Evolutionary conservation across 1,140 invertebrate genomes (phyloP), one percentile per base, ranked within the genome.

Genomic region (Drosophila yakuba): DNA sequence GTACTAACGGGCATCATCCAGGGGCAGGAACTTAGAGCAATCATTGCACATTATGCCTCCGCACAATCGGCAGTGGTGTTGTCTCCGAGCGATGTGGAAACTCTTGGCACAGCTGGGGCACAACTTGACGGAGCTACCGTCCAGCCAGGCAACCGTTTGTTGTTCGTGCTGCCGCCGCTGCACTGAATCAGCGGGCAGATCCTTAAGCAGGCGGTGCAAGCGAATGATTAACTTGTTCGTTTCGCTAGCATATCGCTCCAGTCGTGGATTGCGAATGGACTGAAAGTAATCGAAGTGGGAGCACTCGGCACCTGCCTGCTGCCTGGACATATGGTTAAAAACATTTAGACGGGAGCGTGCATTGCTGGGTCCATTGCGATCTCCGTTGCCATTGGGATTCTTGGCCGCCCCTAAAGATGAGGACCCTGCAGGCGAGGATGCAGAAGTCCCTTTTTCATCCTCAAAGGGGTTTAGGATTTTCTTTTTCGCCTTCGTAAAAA

Each of bases 1-100:
- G 0, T 5, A 63, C 96, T 94, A 94, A 98, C 97, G 95, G 61
- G 98, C 98, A 93, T 96, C 95, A 55, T 95, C 93, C 83, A 98
- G 94, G 39, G 96, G 94, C 66, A 99, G 93, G 93, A 98, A 99
- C 71, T 96, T 93, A 14, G 98, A 99, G 92, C 98, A 99, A 76
- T 96, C 95, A 91, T 98, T 95, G 93, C 98, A 99, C 94, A 99
- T 97, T 61, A 99, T 96, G 55, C 96, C 96, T 1, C 99, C 98
- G 94, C 98, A 99, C 5, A 99, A 93, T 74, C 98, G 94, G 91
- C 98, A 99, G 93, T 99, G 98, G 93, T 99, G 98, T 92, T 98
- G 97, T 64, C 98, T 93, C 58, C 97, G 94, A 1, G 97, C 95
- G 36, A 99, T 91, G 80, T 96, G 96, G 92, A 99, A 99, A 50